Conservation (phyloP, 2,888 invertebrate genomes). For the Hemaris fuciformis region DNA sequence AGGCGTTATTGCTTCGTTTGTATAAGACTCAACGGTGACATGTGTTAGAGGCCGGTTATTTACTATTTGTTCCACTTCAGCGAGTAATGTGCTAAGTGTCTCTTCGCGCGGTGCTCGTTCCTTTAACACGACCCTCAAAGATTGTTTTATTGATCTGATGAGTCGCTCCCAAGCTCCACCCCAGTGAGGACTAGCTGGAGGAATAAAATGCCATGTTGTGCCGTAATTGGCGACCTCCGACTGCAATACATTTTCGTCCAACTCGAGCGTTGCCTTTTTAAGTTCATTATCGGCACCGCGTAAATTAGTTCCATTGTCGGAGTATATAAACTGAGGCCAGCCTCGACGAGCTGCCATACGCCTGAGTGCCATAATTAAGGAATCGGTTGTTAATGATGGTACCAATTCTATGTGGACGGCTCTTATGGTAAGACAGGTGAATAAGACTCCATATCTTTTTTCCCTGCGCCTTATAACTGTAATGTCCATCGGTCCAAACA, state of each 20-base stretch:
- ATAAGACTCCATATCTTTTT: too few relatives aligned
- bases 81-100: too few relatives aligned
- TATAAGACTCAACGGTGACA: too few relatives aligned
- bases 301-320: conserved; percentile 26
- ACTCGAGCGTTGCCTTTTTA: not conserved
- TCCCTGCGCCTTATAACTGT: conserved; percentile 18
- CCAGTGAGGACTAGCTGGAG: too few relatives aligned
- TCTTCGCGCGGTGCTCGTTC: too few relatives aligned
- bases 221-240: conserved; percentile 8
- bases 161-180: too few relatives aligned
- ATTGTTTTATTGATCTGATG: too few relatives aligned
- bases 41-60: too few relatives aligned
- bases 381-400: conserved; percentile 15
- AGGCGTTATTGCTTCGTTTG: too few relatives aligned
- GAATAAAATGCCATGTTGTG: too few relatives aligned
- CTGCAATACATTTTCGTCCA: not conserved
- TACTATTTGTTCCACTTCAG: too few relatives aligned
- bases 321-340: conserved; percentile 18
- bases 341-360: conserved; percentile 21
- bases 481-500: conserved; percentile 22
- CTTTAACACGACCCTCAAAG: too few relatives aligned
- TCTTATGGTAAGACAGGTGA: conserved; percentile 23
- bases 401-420: conserved; percentile 24
- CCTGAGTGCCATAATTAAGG: conserved; percentile 21
- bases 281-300: conserved; percentile 16